Evolutionary conservation across 2,113 vertebrate species (phyloP).

Genomic region (Barnardius zonarius): DNA sequence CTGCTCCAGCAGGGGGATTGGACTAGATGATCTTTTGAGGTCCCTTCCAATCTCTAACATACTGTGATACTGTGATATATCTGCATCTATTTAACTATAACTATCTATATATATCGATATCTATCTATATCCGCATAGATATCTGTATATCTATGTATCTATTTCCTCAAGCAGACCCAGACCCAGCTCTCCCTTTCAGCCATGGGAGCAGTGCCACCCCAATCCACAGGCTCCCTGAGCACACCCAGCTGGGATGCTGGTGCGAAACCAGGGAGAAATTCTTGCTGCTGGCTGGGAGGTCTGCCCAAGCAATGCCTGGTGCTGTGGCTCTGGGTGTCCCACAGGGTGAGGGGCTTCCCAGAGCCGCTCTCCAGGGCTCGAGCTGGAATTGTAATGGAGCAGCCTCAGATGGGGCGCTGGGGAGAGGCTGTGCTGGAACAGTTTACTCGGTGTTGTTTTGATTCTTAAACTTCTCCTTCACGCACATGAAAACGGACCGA

Average conservation of each 20-base stretch:
- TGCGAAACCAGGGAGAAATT: neutral
- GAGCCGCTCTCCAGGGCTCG: rapidly evolving
- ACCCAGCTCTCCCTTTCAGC: neutral
- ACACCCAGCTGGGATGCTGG: neutral
- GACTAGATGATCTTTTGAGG: no score
- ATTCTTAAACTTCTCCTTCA: neutral
- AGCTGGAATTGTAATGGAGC: rapidly evolving
- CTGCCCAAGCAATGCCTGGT: rapidly evolving
- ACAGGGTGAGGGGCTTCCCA: rapidly evolving
- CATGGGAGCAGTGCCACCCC: neutral
- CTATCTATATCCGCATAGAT: neutral
- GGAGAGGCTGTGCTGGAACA: neutral
- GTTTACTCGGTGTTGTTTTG: neutral
- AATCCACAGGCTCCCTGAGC: neutral
- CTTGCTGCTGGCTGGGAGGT: neutral
- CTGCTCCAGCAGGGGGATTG: no score
- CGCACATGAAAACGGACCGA: rapidly evolving
- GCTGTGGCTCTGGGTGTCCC: rapidly evolving
- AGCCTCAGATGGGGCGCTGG: rapidly evolving
- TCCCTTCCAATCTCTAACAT: no score
- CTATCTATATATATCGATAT: neutral
- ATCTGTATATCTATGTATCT: neutral
- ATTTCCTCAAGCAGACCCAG: neutral
- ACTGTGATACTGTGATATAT: no score
- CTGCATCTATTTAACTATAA: neutral